Evolutionary conservation across 2,888 invertebrate genomes (phyloP), one percentile per base, ranked within the genome.

Genomic region (Maniola hyperantus): DNA sequence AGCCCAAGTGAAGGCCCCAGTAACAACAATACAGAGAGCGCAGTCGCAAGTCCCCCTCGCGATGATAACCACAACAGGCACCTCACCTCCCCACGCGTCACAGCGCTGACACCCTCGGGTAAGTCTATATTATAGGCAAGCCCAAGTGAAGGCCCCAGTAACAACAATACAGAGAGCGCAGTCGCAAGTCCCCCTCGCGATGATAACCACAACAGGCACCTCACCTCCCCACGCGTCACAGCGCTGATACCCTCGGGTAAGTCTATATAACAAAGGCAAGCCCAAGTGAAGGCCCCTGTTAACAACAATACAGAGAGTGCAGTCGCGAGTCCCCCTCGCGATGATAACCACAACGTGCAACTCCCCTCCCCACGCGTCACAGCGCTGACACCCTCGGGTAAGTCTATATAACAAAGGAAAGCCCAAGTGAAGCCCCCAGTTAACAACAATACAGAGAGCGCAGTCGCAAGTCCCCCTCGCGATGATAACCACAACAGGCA

Each of bases 51-150:
- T 67, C 84, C 90, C 33, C 85, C 87, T 11, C 79, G 89, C 0
- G 92, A 92, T 69, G 93, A 93, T 81, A 93, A 93, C 81, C 92
- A 93, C 80, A 91, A 89, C 73, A 83, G 89, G 0, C 83, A 87
- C 36, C 84, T 84, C 61, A 77, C 83, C 8, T 79, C 89, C 0
- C 78, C 79, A 5, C 76, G 87, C 10, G 82, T 92, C 61, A 84
- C 93, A 55, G 93, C 93, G 1, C 89, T 94, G 74, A 93, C 94
- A 6, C 93, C 94, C 36, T 89, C 93, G 77, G 94, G 95, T 94
- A 76, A 79, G 81, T 48, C 10, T n/a, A n/a, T n/a, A 8, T 1
- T 5, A 44, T 5, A 91, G 74, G 84, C 87, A 26, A 88, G 84
- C 26, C 84, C 86, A 1, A 87, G 89, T 20, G 90, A 91, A 91